These are phyloP conservation scores for Sparidentex hasta DNA, from an alignment of 2,797 vertebrate genomes.

Conservation along the genomic window DNA sequence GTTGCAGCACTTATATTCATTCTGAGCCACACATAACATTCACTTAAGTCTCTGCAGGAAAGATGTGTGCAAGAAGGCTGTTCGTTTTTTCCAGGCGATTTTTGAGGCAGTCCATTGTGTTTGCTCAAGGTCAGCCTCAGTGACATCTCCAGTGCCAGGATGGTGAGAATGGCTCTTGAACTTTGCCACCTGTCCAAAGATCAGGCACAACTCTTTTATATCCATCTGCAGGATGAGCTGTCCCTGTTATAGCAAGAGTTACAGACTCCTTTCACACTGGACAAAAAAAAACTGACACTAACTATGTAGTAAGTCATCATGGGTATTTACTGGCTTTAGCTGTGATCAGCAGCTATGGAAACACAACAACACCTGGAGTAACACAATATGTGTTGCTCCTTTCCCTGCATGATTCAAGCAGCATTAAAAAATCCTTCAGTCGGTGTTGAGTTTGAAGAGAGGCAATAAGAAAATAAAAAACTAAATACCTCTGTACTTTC, in stretches of 20 bases:
- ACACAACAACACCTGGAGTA: too few species aligned
- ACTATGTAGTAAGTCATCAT: too few species aligned
- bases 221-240: neutral
- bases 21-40: neutral
- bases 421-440: too few species aligned
- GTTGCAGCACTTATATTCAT: neutral
- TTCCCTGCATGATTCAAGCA: too few species aligned
- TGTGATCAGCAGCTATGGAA: too few species aligned
- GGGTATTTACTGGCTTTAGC: too few species aligned
- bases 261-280: slow-evolving; percentile 4
- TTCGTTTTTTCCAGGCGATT: neutral
- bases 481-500: too few species aligned
- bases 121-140: neutral
- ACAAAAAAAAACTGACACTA: too few species aligned
- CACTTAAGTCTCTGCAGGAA: neutral
- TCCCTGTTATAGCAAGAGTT: neutral
- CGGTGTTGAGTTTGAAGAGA: too few species aligned
- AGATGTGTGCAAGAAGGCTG: neutral
- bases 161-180: neutral
- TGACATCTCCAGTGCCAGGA: neutral
- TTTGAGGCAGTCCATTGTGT: neutral
- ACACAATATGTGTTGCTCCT: too few species aligned
- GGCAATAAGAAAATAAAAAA: too few species aligned
- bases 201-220: slow-evolving; percentile 1
- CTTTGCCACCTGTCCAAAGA: neutral